A percentile compares a stretch with the other conserved stretches of the same genome.
Conservation (phyloP, 2,888 invertebrate species). For the Thecocarcelia acutangulata region DNA sequence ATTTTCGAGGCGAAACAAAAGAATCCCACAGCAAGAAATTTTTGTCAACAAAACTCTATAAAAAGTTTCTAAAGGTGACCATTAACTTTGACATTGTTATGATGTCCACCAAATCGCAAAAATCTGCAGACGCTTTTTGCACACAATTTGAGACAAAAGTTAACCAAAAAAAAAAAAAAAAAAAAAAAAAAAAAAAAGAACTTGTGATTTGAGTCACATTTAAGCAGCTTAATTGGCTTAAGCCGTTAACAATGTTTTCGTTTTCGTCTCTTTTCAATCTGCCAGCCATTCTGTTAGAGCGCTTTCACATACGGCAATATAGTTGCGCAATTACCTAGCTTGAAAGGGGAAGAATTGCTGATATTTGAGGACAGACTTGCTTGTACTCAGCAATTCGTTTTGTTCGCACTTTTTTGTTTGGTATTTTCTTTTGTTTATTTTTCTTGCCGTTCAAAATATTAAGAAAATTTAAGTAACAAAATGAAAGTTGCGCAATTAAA, state of each 20-base stretch:
- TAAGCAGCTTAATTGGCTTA: constrained; percentile 64
- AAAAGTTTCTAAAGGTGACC: constrained; percentile 57
- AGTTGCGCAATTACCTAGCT: no score
- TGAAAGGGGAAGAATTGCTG: no score
- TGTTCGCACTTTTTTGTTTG: no score
- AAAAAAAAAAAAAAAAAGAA: constrained; percentile 37
- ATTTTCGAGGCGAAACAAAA: constrained; percentile 48
- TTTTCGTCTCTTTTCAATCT: background rate
- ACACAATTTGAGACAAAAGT: constrained; percentile 20
- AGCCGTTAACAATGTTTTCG: constrained; percentile 56
- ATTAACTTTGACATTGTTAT: constrained; percentile 68
- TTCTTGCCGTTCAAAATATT: no score
- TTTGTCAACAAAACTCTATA: background rate
- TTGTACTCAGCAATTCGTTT: no score
- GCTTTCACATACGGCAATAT: no score
- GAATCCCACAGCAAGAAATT: constrained; percentile 25
- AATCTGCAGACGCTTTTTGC: constrained; percentile 31
- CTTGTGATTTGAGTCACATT: constrained; percentile 35
- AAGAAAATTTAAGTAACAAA: no score
- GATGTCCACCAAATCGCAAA: constrained; percentile 52
- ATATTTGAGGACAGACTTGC: no score
- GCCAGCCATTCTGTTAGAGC: no score
- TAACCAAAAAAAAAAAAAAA: constrained; percentile 25
- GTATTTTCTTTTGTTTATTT: no score
- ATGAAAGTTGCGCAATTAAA: no score